These are phyloP conservation scores for Aporophyla nigra DNA, from an alignment of 2,888 invertebrate genomes.

Conservation along the genomic window DNA sequence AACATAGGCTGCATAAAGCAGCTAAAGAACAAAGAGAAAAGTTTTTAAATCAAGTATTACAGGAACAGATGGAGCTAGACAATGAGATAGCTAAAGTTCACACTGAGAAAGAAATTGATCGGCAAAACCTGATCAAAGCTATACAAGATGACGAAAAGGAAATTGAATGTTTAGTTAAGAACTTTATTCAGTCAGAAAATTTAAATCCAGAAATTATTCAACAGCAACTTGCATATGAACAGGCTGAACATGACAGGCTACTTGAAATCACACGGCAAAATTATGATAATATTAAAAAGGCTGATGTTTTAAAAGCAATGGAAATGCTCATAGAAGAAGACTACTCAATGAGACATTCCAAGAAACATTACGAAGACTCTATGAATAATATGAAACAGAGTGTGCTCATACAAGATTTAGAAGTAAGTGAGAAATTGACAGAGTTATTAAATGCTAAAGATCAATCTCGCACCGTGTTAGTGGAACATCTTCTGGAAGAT, in stretches of 20 bases:
- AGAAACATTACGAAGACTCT: slow-evolving; percentile 92
- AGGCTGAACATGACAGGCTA: slow-evolving; percentile 92
- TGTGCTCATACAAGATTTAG: slow-evolving; percentile 90
- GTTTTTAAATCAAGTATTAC: slow-evolving; percentile 88
- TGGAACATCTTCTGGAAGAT: slow-evolving; percentile 92
- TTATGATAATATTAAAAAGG: slow-evolving; percentile 91
- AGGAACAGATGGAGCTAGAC: slow-evolving; percentile 93
- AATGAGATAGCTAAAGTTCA: slow-evolving; percentile 93
- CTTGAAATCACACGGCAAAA: slow-evolving; percentile 91
- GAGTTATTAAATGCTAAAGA: slow-evolving; percentile 92
- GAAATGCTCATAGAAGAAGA: slow-evolving; percentile 93
- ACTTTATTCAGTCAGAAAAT: slow-evolving; percentile 92
- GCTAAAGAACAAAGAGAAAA: slow-evolving; percentile 92
- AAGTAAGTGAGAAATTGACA: slow-evolving; percentile 91
- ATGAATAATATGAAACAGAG: slow-evolving; percentile 92
- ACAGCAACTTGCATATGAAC: slow-evolving; percentile 93
- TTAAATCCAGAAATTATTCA: slow-evolving; percentile 91
- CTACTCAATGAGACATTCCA: slow-evolving; percentile 90
- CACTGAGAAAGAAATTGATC: slow-evolving; percentile 92
- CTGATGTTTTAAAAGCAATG: slow-evolving; percentile 94
- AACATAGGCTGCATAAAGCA: slow-evolving; percentile 92
- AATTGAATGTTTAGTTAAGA: slow-evolving; percentile 91
- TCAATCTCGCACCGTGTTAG: slow-evolving; percentile 91
- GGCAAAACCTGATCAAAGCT: slow-evolving; percentile 91
- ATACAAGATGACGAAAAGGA: slow-evolving; percentile 93